These are phyloP conservation scores for Regulus satrapa DNA, from an alignment of 2,113 vertebrate genomes.

Conservation along the genomic window DNA sequence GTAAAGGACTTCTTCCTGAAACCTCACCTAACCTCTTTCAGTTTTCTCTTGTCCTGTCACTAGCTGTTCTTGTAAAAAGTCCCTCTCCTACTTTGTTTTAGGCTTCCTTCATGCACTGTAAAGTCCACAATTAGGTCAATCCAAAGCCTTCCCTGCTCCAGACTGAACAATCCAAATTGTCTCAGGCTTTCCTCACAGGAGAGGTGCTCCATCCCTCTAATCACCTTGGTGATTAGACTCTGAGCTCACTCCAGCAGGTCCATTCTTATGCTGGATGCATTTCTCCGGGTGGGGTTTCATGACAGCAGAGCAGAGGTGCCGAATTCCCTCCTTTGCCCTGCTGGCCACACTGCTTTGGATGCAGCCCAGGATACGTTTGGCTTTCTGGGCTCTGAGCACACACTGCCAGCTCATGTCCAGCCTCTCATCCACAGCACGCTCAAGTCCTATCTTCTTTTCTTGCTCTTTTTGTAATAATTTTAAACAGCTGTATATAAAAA, in stretches of 20 bases:
- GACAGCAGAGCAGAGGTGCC: neutral
- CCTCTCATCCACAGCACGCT: neutral
- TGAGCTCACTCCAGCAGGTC: neutral
- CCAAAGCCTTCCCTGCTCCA: neutral
- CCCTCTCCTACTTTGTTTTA: neutral
- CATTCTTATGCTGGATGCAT: neutral
- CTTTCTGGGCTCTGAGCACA: neutral
- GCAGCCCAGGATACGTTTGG: neutral
- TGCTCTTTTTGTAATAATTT: neutral
- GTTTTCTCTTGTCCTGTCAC: neutral
- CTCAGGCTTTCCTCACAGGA: neutral
- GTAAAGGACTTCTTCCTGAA: neutral
- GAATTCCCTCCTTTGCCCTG: neutral
- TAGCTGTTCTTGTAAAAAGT: neutral
- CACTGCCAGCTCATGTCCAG: rapidly evolving
- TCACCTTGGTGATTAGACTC: too few relatives aligned
- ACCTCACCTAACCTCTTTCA: neutral
- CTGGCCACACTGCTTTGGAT: neutral
- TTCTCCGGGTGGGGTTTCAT: neutral
- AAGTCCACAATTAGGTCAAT: neutral
- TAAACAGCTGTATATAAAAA: neutral
- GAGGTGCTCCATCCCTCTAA: neutral
- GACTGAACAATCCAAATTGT: neutral
- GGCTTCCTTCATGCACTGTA: neutral
- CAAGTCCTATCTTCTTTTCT: neutral